Evolutionary conservation across 2,888 invertebrate species (phyloP).

Genomic region (Amaurobius ferox): DNA sequence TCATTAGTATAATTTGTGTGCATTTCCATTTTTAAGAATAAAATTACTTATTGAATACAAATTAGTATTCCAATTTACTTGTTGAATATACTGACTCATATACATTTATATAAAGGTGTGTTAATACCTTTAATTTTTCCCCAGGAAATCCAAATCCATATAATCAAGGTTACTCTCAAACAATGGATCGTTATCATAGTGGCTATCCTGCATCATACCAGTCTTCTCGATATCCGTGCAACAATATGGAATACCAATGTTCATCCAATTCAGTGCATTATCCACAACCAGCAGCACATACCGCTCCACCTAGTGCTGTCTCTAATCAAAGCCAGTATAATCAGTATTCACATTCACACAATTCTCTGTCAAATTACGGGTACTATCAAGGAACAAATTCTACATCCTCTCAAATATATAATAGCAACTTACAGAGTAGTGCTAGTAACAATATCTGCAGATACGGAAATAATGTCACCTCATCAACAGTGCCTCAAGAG

Average conservation of each 20-base stretch:
- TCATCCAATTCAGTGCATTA: constrained; percentile 51
- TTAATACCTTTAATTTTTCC: too few relatives aligned
- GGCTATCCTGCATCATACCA: constrained; percentile 56
- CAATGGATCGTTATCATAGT: constrained; percentile 50
- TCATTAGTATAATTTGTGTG: too few relatives aligned
- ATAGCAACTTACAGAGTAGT: constrained; percentile 26
- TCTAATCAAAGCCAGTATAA: constrained; percentile 55
- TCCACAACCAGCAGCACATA: constrained; percentile 10
- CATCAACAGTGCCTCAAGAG: constrained; percentile 63
- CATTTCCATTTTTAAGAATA: too few relatives aligned
- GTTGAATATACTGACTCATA: too few relatives aligned
- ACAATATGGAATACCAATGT: constrained; percentile 45
- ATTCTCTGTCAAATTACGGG: constrained; percentile 49
- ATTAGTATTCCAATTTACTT: too few relatives aligned
- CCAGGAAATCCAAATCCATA: constrained; percentile 54
- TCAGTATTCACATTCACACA: constrained; percentile 43
- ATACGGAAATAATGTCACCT: constrained; percentile 51
- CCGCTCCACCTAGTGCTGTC: constrained; percentile 29
- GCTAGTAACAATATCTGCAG: constrained; percentile 45
- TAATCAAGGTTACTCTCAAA: constrained; percentile 45
- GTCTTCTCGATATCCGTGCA: constrained; percentile 41
- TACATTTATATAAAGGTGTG: too few relatives aligned
- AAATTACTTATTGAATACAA: too few relatives aligned
- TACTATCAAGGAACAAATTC: constrained; percentile 59
- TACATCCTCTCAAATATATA: constrained; percentile 33